These are phyloP conservation scores for Lophius piscatorius DNA, from an alignment of 2,113 vertebrate species.

Conservation along the genomic window DNA sequence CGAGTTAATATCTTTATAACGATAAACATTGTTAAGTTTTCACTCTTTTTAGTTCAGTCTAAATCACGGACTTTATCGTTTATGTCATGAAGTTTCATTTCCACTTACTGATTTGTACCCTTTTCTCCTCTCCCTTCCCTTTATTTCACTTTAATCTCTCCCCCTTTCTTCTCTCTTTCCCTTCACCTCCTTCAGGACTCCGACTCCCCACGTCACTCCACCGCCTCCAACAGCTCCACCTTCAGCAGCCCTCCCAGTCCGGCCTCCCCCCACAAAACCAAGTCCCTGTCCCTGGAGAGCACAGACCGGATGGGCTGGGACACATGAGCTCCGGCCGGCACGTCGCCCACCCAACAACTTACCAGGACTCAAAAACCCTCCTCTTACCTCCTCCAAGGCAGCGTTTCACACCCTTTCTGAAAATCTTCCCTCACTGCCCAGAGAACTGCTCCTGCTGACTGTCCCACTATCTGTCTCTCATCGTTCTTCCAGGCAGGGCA, in stretches of 20 bases:
- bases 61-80: too few relatives aligned
- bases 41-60: too few relatives aligned
- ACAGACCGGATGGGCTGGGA: slow-evolving; percentile 95
- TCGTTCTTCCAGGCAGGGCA: slow-evolving; percentile 20
- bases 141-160: too few relatives aligned
- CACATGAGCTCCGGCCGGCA: slow-evolving; percentile 82
- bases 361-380: slow-evolving; percentile 66
- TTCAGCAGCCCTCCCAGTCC: slow-evolving; percentile 98
- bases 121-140: too few relatives aligned
- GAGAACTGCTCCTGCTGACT: slow-evolving; percentile 62
- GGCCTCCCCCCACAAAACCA: slow-evolving; percentile 93
- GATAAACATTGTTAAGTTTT: too few relatives aligned
- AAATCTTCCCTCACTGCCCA: slow-evolving; percentile 45
- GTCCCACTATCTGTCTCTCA: slow-evolving; percentile 15
- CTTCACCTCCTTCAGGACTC: slow-evolving; percentile 86
- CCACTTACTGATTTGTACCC: too few relatives aligned
- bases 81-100: too few relatives aligned
- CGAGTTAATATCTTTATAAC: too few relatives aligned
- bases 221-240: slow-evolving; percentile 98
- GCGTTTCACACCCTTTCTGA: slow-evolving; percentile 30
- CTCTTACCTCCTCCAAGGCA: slow-evolving; percentile 6
- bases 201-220: slow-evolving; percentile 96
- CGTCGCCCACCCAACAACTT: background rate
- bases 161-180: background rate
- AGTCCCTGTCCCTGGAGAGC: slow-evolving; percentile 96